Evolutionary conservation across 1,140 invertebrate genomes (phyloP).

Genomic region (Drosophila funebris): DNA sequence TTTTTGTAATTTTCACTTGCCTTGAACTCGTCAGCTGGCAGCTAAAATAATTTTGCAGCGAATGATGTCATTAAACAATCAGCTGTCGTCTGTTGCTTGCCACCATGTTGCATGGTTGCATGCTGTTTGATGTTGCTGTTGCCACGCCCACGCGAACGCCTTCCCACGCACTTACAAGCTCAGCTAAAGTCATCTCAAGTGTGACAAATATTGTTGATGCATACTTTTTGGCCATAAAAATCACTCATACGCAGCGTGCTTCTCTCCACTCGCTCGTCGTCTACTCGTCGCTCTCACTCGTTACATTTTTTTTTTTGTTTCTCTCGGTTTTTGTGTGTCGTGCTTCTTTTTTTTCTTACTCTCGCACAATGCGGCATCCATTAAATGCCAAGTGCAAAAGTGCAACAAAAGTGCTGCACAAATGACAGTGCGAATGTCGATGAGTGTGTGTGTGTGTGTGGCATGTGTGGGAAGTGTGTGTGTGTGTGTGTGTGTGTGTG

Average conservation of each 20-base stretch:
- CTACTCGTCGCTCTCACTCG: background rate
- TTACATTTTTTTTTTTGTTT: background rate
- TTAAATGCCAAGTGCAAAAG: conserved; percentile 64
- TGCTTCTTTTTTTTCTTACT: background rate
- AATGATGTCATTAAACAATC: conserved; percentile 52
- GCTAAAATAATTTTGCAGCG: conserved; percentile 26
- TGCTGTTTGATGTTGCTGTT: background rate
- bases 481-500: background rate
- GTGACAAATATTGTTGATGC: conserved; percentile 53
- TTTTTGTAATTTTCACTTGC: conserved; percentile 10
- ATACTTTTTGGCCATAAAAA: conserved; percentile 45
- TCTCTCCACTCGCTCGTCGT: background rate
- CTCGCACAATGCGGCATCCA: conserved; percentile 37
- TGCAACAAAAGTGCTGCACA: conserved; percentile 49
- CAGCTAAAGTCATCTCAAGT: conserved; percentile 35
- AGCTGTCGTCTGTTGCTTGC: background rate
- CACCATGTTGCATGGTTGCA: background rate
- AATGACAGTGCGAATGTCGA: conserved; percentile 18
- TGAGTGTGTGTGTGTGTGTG: conserved; percentile 4
- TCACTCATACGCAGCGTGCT: conserved; percentile 56
- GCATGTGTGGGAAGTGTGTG: background rate
- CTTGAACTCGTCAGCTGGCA: conserved; percentile 16
- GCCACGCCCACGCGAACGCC: conserved; percentile 7
- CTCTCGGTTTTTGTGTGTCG: background rate
- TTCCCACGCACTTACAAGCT: conserved; percentile 24